Evolutionary conservation across 1,140 invertebrate genomes (phyloP), one percentile per base, ranked within the genome.

Genomic region (Batillaria attramentaria): DNA sequence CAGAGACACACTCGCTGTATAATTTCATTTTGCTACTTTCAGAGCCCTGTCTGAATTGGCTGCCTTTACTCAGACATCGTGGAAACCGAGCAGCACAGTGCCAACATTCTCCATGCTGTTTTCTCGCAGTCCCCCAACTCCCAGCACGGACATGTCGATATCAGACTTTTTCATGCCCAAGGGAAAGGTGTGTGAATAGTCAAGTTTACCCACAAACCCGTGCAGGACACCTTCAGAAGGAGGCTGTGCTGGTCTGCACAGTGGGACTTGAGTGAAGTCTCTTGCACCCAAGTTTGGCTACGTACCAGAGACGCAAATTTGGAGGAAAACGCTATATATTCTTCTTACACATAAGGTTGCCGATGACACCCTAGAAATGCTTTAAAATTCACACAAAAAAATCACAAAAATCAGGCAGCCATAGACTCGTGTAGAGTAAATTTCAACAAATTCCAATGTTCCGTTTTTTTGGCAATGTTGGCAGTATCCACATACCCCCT

Each of bases 91-190:
- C 28, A 18, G 68, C 33, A 54, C 62, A 54, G 28, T 62, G 50
- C 3, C 76, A 28, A 37, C 78, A 43, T 62, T 79, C n/a, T 60
- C 69, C 33, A 50, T 60, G 20, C 24, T 83, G 42, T 87, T 83
- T 46, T 84, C 84, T 6, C 72, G 83, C 6, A 86, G 84, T 78
- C 84, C 85, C 16, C 85, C 86, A 18, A 81, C 84, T 2, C 68
- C 84, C 20, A 81, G 76, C 69, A 16, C 77, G 18, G 87, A 85
- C 42, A 72, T 89, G 5, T 90, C 90, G 43, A 89, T 93, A 78
- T 91, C 92, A 77, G 89, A 88, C 72, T 93, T 95, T 89, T 97
- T 97, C 57, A 86, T 79, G 37, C 81, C 72, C 57, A 85, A 84
- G 65, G 86, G 85, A 35, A 82, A 79, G 78, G 84, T 84, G 77